phyloP scores from a whole-genome alignment of 64 coral and sea anemone species.

The Montipora sp. region DNA sequence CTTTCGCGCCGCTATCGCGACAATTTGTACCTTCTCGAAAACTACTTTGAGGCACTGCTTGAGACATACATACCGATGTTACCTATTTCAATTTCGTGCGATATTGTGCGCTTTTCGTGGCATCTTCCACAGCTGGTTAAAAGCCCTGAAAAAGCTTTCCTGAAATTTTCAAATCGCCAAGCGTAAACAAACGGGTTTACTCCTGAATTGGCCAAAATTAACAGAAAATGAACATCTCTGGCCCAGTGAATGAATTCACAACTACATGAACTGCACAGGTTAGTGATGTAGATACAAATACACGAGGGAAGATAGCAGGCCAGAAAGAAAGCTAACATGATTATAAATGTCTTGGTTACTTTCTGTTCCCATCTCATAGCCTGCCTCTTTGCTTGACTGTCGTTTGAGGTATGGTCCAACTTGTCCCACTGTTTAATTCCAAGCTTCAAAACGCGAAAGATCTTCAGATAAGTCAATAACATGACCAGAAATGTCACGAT shows the following conservation, averaged over 20 bases:
- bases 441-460: slow-evolving; percentile 66
- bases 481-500: slow-evolving; percentile 72
- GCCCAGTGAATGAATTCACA: slow-evolving; percentile 70
- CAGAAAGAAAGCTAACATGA: slow-evolving; percentile 80
- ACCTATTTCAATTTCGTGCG: too few relatives aligned
- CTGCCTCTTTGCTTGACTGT: slow-evolving; percentile 71
- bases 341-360: slow-evolving; percentile 82
- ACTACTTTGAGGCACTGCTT: too few relatives aligned
- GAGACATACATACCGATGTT: too few relatives aligned
- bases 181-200: slow-evolving; percentile 89
- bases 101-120: not conserved
- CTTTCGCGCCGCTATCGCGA: too few relatives aligned
- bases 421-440: slow-evolving; percentile 62
- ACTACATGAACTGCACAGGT: slow-evolving; percentile 72
- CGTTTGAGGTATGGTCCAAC: slow-evolving; percentile 22
- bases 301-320: slow-evolving; percentile 74
- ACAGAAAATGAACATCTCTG: slow-evolving; percentile 76
- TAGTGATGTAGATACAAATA: slow-evolving; percentile 79
- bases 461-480: slow-evolving; percentile 81
- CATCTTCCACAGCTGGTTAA: not conserved
- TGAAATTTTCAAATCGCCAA: slow-evolving; percentile 80
- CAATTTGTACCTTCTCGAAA: too few relatives aligned
- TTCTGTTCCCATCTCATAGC: slow-evolving; percentile 75
- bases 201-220: slow-evolving; percentile 73
- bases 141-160: slow-evolving; percentile 48